Evolutionary conservation across 2,888 invertebrate genomes (phyloP), one percentile per base, ranked within the genome.

Genomic region (Ormyrus thymus): DNA sequence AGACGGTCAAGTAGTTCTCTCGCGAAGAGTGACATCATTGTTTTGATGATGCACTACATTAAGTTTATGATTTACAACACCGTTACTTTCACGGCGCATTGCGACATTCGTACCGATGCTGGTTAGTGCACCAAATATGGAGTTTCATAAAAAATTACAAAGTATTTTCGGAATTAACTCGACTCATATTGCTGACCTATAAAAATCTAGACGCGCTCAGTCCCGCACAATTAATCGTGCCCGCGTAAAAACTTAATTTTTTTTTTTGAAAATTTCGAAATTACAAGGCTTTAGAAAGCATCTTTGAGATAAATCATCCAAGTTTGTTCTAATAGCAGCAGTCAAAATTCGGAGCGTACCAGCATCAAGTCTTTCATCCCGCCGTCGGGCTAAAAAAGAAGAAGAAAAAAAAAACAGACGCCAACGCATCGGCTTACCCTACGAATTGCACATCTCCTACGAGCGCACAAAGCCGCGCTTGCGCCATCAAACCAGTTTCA

Each of bases 401-500:
- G n/a, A n/a, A n/a, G n/a, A 29, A 29, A 29, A 29, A 29, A 4
- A 4, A 29, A 29, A 29, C 29, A 29, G 29, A 29, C 29, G 29
- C 0, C 29, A 4, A 29, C 29, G 4, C 29, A 29, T 29, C 29
- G 29, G 29, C 29, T 29, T 29, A 51, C 5, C 55, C 7, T 11
- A 11, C 9, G 43, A 45, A 48, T 58, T 58, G 58, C 56, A 68
- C 70, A 59, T 48, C 70, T 58, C 48, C 29, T 61, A 4, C 59
- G 7, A 43, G n/a, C 5, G 6, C 45, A 13, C 9, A 13, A 13
- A 56, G 6, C 29, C 50, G 11, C 11, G 6, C 11, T 76, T 76
- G 69, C 62, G 46, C n/a, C 70, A 64, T 58, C 8, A 59, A 70
- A 59, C 55, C 53, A 46, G 56, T 70, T 61, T 62, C 69, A 62